Percentiles rank a stretch among this genome's conserved stretches.
These are phyloP conservation scores for Aphodius sticticus DNA, from an alignment of 2,888 invertebrate species.

Conservation along the genomic window DNA sequence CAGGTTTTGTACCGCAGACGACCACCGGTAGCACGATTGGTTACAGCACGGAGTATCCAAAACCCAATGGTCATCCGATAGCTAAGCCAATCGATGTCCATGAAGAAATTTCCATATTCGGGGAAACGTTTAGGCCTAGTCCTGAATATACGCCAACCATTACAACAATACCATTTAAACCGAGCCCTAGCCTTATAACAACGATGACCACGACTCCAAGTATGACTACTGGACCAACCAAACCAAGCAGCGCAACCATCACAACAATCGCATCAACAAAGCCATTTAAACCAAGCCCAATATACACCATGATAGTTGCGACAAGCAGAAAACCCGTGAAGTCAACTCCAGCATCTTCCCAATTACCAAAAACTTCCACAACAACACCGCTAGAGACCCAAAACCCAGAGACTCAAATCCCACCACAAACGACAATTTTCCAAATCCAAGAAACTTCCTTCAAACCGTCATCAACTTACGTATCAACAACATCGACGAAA, in stretches of 20 bases:
- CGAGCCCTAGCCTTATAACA: slow-evolving; percentile 18
- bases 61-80: slow-evolving; percentile 53
- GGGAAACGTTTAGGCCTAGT: background rate
- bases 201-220: background rate
- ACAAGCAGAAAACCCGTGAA: slow-evolving; percentile 39
- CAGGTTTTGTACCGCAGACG: slow-evolving; percentile 49
- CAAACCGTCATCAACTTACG: background rate
- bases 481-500: background rate
- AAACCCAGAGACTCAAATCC: background rate
- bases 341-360: too few species aligned
- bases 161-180: slow-evolving; percentile 28
- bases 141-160: slow-evolving; percentile 22
- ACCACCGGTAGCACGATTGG: background rate
- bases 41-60: slow-evolving; percentile 42
- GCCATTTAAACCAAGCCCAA: slow-evolving; percentile 31
- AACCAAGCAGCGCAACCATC: background rate
- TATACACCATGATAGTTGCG: slow-evolving; percentile 12
- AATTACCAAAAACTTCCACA: too few species aligned
- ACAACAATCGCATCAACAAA: background rate
- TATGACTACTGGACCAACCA: background rate
- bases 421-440: background rate
- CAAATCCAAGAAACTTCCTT: background rate
- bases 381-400: background rate
- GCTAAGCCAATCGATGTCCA: slow-evolving; percentile 29
- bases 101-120: slow-evolving; percentile 13